Base-by-base conservation (phyloP, 2,113 vertebrate genomes). In the Larimichthys polyactis region DNA sequence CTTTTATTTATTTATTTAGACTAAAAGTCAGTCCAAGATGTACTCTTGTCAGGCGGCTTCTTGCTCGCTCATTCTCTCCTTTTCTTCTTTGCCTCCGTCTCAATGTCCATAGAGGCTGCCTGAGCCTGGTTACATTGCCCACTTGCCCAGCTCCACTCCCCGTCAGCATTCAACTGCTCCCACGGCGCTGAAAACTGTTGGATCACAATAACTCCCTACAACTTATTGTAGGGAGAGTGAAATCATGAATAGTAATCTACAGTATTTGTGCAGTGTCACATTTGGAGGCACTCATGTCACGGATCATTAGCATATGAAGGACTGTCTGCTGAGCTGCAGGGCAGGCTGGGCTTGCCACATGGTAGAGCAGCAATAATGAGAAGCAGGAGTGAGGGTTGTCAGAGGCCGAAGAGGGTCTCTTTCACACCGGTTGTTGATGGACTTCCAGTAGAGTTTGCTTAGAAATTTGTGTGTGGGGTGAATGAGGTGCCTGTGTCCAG, bases 301-400 rank as follows among this genome's bases (percentile, higher is more conserved):
- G 44, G 20, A 2, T 7, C 16, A 60, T 58, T 27, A 58, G 49
- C 70, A 73, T 86, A n/a, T 32, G 66, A 67, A 43, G 24, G 66
- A 79, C 71, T 69, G 71, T 66, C 52, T 71, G 73, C 64, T 71
- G 48, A 84, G 79, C 75, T 69, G 63, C 63, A 51, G 59, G 12
- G 40, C 36, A 51, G 7, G 43, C 43, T 43, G 1, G 22, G 60
- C 17, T 75, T 83, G 60, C 76, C 75, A 83, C 82, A 75, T 78
- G 76, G 73, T 81, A 67, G 63, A 81, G 80, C 77, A 87, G 58
- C 60, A 79, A 90, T 83, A 81, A 90, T 85, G 57, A 83, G 69
- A 60, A 24, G 80, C 55, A 57, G 51, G 40, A 59, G 16, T 65
- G 27, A 82, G 52, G 67, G 57, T 49, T 75, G 79, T 73, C 79